Base-by-base conservation (phyloP, 2,888 invertebrate genomes). In the Phymatocera aterrima region DNA sequence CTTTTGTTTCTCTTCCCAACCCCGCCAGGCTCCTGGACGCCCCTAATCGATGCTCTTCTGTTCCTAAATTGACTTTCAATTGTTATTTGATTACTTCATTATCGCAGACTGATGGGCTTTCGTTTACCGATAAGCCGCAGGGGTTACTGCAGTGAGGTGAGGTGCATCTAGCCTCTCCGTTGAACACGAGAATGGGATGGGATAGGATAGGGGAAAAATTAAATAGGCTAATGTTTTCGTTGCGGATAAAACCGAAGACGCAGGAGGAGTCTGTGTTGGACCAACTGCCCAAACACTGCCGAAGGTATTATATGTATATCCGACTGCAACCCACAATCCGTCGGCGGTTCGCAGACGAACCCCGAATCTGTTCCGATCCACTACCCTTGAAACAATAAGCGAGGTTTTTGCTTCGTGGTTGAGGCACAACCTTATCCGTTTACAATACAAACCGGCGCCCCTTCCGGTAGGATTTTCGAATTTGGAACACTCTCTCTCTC, bases 391-490 rank as follows among this genome's bases (percentile, higher is more conserved):
- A 89, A 88, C 88, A 86, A 88, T 89, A 89, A 89, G 88, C 88
- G 89, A 87, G 57, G 57, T 75, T 57, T 54, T 57, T 75, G 57
- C 75, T 43, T 57, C 57, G 57, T 43, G 40, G 54, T 88, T 88
- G 87, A 75, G 46, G 75, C 88, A 87, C 88, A 90, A 88, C 85
- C 86, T 90, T 90, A 90, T 90, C 90, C 88, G 85, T 87, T 90
- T 90, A 90, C 90, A 90, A 90, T 88, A 86, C 85, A 89, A 89
- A 89, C 88, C 81, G 81, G 74, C 81, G 82, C 81, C 83, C 85
- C 86, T 86, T 80, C 82, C 83, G 82, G 80, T 80, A 65, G 81
- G 81, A 83, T 83, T 83, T 83, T 83, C 83, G 85, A 87, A 86
- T 88, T 85, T 84, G 83, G 85, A 80, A 79, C 81, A 81, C 80